These are phyloP conservation scores for Caenorhabditis sp. DNA, from an alignment of 2,888 invertebrate genomes.

Conservation along the genomic window DNA sequence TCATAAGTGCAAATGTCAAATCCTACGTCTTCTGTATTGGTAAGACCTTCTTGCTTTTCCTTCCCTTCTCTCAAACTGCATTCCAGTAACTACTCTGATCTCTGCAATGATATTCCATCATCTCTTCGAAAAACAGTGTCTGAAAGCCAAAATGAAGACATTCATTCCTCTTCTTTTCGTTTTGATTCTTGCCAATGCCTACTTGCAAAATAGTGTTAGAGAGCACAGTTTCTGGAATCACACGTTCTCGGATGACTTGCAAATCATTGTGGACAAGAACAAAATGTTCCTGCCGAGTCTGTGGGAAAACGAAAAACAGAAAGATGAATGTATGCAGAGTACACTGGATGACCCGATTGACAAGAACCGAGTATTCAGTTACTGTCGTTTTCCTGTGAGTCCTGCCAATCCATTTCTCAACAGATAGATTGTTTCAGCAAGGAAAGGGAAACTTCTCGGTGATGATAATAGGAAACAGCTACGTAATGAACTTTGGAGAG, in stretches of 20 bases:
- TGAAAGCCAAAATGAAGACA: slow-evolving; percentile 18
- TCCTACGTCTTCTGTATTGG: slow-evolving; percentile 20
- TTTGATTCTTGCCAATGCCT: slow-evolving; percentile 23
- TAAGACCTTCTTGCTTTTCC: too few relatives aligned
- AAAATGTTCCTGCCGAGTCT: slow-evolving; percentile 15
- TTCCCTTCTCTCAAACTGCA: too few relatives aligned
- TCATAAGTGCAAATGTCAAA: neutral
- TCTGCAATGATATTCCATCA: slow-evolving; percentile 35
- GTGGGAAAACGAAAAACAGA: slow-evolving; percentile 8
- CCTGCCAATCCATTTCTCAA: neutral
- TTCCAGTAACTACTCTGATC: slow-evolving; percentile 21
- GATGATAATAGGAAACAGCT: slow-evolving; percentile 54
- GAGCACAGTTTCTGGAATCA: slow-evolving; percentile 39
- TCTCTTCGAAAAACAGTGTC: slow-evolving; percentile 35
- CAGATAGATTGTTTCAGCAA: slow-evolving; percentile 8
- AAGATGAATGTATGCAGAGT: slow-evolving; percentile 27
- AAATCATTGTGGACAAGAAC: slow-evolving; percentile 29
- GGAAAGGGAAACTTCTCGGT: slow-evolving; percentile 46
- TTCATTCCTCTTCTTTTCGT: slow-evolving; percentile 21
- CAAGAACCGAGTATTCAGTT: slow-evolving; percentile 13
- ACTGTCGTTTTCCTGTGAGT: slow-evolving; percentile 24
- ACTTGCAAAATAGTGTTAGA: slow-evolving; percentile 38
- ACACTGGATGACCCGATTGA: slow-evolving; percentile 14
- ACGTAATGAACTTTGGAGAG: slow-evolving; percentile 16
- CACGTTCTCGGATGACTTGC: slow-evolving; percentile 7